These are phyloP conservation scores for Mormyrus proboscirostris DNA, from an alignment of 2,797 vertebrate genomes.

Conservation along the genomic window DNA sequence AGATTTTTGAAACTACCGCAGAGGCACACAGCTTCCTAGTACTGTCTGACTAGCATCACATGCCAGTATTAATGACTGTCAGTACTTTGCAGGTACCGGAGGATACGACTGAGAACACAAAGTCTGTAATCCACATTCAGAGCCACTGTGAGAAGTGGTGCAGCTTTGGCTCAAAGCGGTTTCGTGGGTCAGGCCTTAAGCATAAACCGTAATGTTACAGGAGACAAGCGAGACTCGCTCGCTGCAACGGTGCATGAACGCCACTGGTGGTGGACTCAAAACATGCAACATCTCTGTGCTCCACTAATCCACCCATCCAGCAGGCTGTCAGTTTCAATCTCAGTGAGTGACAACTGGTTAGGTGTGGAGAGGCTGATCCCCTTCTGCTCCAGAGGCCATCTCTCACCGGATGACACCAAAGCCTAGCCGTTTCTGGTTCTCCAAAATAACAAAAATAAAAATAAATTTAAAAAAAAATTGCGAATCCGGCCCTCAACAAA, in stretches of 20 bases:
- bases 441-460: background rate
- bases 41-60: background rate
- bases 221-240: background rate
- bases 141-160: background rate
- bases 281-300: background rate
- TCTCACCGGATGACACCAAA: background rate
- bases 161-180: background rate
- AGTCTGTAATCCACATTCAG: background rate
- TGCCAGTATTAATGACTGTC: background rate
- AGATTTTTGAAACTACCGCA: background rate
- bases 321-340: background rate
- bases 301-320: background rate
- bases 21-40: background rate
- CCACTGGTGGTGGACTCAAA: background rate
- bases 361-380: background rate
- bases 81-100: background rate
- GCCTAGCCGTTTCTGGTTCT: background rate
- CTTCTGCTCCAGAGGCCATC: background rate
- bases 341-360: background rate
- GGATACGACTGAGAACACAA: background rate
- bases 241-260: too few species aligned
- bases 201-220: background rate
- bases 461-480: too few species aligned
- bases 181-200: background rate
- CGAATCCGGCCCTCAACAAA: background rate